A percentile compares a stretch with the other conserved stretches of the same genome.
Conservation (phyloP, 2,113 vertebrate species). For the Toxostoma redivivum region DNA sequence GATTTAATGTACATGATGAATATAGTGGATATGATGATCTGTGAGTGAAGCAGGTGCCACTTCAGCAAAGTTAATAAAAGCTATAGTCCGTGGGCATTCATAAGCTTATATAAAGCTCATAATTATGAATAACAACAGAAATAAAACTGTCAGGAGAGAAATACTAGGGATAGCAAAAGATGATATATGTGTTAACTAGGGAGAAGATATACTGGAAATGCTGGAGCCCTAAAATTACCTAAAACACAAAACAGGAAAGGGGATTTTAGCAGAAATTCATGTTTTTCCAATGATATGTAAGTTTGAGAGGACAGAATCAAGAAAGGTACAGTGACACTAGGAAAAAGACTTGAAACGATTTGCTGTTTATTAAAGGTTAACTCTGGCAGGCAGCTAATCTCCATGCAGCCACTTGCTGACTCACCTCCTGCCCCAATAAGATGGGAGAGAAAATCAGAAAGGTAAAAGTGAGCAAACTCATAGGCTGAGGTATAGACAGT, state of each 20-base stretch:
- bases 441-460: background rate
- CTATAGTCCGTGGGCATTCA: background rate
- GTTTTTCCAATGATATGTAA: background rate
- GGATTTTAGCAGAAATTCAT: background rate
- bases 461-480: background rate
- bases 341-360: background rate
- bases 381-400: background rate
- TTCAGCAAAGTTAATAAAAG: background rate
- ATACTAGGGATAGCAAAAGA: background rate
- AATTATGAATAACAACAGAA: background rate
- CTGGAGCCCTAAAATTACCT: background rate
- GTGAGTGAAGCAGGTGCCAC: background rate
- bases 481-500: background rate
- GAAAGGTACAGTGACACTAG: background rate
- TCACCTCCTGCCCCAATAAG: accelerated
- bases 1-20: background rate
- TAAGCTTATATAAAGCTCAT: background rate
- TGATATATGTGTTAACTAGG: background rate
- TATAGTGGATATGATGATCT: background rate
- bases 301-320: background rate
- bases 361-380: background rate
- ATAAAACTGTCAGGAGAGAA: background rate
- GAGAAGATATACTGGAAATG: background rate
- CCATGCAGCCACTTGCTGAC: background rate
- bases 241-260: background rate